Conservation (phyloP, 2,113 vertebrate genomes). For the Drymodes brunneopygia region DNA sequence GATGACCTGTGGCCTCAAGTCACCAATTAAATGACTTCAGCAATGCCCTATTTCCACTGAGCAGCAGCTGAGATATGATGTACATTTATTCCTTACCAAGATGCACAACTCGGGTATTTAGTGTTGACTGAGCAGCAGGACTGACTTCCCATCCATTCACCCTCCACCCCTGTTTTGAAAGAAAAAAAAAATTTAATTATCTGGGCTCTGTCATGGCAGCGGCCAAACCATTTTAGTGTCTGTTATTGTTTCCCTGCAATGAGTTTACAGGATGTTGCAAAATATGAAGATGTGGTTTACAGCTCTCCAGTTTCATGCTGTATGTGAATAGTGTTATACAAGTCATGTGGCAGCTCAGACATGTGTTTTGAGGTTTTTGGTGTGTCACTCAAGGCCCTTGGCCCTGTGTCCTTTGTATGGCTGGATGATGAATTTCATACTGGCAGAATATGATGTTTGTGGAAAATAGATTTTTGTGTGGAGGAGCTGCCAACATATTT, state of each 20-base stretch:
- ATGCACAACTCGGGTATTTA: background rate
- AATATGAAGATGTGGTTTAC: background rate
- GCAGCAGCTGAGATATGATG: background rate
- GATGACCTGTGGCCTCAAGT: background rate
- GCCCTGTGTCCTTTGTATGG: constrained; percentile 62
- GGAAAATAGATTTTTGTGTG: constrained; percentile 35
- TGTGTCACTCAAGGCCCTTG: constrained; percentile 57
- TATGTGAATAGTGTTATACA: constrained; percentile 4
- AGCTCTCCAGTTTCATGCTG: background rate
- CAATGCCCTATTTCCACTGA: background rate
- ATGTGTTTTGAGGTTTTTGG: constrained; percentile 66
- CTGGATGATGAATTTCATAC: constrained; percentile 44
- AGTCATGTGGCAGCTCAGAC: constrained; percentile 49
- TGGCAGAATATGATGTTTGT: constrained; percentile 43
- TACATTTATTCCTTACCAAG: background rate
- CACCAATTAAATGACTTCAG: background rate
- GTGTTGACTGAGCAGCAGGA: background rate
- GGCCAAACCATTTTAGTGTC: background rate
- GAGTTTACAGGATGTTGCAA: constrained; percentile 26
- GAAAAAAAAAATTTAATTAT: background rate
- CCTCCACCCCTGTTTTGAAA: background rate
- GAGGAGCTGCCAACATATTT: constrained; percentile 53
- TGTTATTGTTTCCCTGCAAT: background rate
- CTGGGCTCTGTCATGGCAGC: background rate
- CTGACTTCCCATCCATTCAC: background rate